Conservation (phyloP, 1,140 invertebrate genomes). For the Drosophila persimilis region DNA sequence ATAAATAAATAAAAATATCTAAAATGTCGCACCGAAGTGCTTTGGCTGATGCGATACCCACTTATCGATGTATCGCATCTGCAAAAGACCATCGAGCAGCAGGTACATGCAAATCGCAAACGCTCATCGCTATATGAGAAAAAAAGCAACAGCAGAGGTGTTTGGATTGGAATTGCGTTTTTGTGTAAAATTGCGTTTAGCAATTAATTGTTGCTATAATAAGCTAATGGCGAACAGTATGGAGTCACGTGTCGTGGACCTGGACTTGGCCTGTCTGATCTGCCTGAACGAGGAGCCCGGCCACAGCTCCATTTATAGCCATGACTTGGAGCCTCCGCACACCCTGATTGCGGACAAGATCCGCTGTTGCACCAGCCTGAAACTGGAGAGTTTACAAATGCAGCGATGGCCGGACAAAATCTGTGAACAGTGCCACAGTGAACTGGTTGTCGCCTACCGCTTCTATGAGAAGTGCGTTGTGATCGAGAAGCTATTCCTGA, state of each 20-base stretch:
- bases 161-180: conserved; percentile 3
- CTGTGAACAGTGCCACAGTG: conserved; percentile 64
- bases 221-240: conserved; percentile 7
- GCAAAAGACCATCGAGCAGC: too few species aligned
- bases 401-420: conserved; percentile 70
- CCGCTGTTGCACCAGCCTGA: conserved; percentile 84
- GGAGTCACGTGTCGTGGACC: conserved; percentile 79
- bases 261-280: conserved; percentile 85
- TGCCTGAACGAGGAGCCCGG: conserved; percentile 84
- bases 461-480: conserved; percentile 75
- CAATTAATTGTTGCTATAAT: conserved; percentile 4
- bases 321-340: conserved; percentile 83
- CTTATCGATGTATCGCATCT: too few species aligned
- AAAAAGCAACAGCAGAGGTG: conserved; percentile 10
- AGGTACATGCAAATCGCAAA: too few species aligned
- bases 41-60: too few species aligned
- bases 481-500: conserved; percentile 61
- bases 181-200: conserved; percentile 1
- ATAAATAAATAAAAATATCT: too few species aligned
- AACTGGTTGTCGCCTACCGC: conserved; percentile 67
- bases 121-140: conserved; percentile 7
- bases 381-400: conserved; percentile 48
- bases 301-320: conserved; percentile 85
- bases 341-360: conserved; percentile 85
- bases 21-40: too few species aligned